Evolutionary conservation across 2,888 invertebrate species (phyloP), one percentile per base, ranked within the genome.

Genomic region (Carabus problematicus): DNA sequence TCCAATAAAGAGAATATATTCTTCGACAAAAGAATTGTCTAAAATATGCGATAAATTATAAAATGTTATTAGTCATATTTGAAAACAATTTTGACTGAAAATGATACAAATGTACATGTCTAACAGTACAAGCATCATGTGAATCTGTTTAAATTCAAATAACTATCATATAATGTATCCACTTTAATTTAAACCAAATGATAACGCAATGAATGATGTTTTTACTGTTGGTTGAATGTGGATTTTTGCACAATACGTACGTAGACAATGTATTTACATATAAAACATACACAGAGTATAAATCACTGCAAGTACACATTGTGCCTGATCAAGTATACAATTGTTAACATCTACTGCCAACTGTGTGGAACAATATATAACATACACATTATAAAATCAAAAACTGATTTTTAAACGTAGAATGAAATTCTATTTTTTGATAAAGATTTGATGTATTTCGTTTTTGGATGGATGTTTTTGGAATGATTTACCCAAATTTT

Each of bases 381-480:
- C 2, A 45, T 3, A 39, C 47, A 61, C 61, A 61, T 16, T 61
- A 19, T 61, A 45, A 49, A 61, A 61, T 61, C 61, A 61, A 61
- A 47, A 47, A 9, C 47, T 45, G 49, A 61, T 61, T 61, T 60
- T 61, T 61, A 60, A 58, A 29, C 39, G 47, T 63, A 63, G 63
- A 63, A 52, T 63, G 52, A 63, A 63, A 63, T 63, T 63, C 49
- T 63, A 63, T 63, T 63, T 63, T 63, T 63, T 63, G 63, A 63
- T 63, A 63, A 52, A 52, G 54, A 63, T 63, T 62, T 63, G 63
- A 63, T 63, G 52, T 52, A 52, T 47, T 63, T 63, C 39, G 41
- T 63, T 29, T 29, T 63, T 63, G 49, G 49, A 49, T 63, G 52
- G 54, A 63, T 63, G 52, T 63, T 63, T 52, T 47, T 29, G 45